Evolutionary conservation across 1,140 invertebrate genomes (phyloP), one percentile per base, ranked within the genome.

Genomic region (Euwallacea similis): DNA sequence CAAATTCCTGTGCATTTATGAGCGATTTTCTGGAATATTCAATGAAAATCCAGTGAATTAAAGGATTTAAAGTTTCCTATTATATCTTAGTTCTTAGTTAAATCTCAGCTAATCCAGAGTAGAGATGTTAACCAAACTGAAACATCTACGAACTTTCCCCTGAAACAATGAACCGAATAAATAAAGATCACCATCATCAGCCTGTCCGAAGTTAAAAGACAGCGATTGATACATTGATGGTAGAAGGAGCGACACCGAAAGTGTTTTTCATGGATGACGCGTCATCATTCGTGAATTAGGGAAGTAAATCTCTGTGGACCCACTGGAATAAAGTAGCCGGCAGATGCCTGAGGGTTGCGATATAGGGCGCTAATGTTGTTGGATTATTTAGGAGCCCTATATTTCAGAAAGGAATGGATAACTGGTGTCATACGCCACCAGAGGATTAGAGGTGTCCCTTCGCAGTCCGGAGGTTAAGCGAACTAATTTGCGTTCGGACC

Each of bases 341-440:
- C 71, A 73, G 74, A 72, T 74, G 74, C 69, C 58, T 59, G 56
- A 69, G 65, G 21, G 55, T 61, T 44, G 68, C 69, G 53, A 63
- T 70, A 69, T 70, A 67, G 71, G 71, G 73, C 71, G 73, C 71
- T 78, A 78, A 78, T 78, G 76, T 76, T 75, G 70, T 73, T 78
- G 76, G 77, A 79, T 79, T 79, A 79, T 79, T 78, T 79, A 79
- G 74, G 73, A 75, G 74, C 74, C 70, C 74, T 76, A 76, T 74
- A 74, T 77, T 76, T 76, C 72, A 61, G 66, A 69, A 73, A 65
- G 60, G 73, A 76, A 79, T 77, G 78, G 77, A 76, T 76, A 76
- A 74, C 73, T 75, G 74, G 61, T 75, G 76, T 77, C 76, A 72
- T 61, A 55, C 21, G 67, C 67, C 59, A 55, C 60, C 41, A 13